A percentile compares a stretch with the other conserved stretches of the same genome.
These are phyloP conservation scores for Alectoris magna DNA, from an alignment of 2,797 vertebrate genomes.

Conservation along the genomic window DNA sequence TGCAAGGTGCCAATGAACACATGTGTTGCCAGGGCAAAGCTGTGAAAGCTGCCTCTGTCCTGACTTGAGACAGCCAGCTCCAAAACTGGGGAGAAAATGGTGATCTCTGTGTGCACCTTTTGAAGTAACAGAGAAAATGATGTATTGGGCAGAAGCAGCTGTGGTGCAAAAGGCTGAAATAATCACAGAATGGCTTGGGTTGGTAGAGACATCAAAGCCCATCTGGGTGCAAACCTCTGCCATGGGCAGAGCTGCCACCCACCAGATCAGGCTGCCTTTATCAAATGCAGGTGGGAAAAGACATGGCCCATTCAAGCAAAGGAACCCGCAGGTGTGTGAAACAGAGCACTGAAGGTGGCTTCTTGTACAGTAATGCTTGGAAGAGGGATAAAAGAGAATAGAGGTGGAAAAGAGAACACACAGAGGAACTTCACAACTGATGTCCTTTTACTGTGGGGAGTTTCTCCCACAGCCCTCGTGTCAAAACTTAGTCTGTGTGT, in stretches of 20 bases:
- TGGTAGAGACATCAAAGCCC: too few relatives aligned
- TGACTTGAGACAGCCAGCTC: not conserved
- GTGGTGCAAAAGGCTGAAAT: not conserved
- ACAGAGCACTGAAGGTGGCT: not conserved
- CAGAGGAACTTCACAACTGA: not conserved
- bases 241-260: too few relatives aligned
- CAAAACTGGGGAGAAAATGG: constrained; percentile 35
- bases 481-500: not conserved
- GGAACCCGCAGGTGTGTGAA: not conserved
- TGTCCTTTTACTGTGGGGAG: not conserved
- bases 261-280: not conserved
- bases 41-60: not conserved
- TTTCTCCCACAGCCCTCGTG: not conserved
- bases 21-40: not conserved
- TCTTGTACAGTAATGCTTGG: not conserved
- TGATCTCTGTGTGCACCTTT: not conserved
- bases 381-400: not conserved
- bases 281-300: not conserved
- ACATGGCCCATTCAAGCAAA: not conserved
- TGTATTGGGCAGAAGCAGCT: constrained; percentile 13
- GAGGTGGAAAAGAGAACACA: not conserved
- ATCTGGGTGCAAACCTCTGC: too few relatives aligned
- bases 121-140: not conserved
- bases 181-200: not conserved
- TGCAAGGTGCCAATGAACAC: not conserved